Evolutionary conservation across 2,113 vertebrate species (phyloP), one percentile per base, ranked within the genome.

Genomic region (Microtus richardsoni): DNA sequence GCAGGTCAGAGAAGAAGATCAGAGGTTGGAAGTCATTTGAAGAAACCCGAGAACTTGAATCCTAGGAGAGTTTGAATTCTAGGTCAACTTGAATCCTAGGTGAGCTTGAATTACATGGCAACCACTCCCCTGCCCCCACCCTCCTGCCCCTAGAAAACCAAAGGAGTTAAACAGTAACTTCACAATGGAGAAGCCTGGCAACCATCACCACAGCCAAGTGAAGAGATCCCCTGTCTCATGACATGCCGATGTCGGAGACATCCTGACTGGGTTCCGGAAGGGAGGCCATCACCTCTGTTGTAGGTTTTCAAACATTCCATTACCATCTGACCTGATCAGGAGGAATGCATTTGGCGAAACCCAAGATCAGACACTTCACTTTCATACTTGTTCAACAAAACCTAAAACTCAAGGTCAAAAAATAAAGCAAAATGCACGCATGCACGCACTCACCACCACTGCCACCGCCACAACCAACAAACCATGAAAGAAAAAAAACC

Each of bases 201-300:
- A 66, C 83, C 0, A 17, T 10, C 22, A 89, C 60, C 49, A 17
- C 3, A 30, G 26, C 5, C 30, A 36, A 54, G 80, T 0, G 7
- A 62, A 0, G 24, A 88, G 24, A 90, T 62, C 30, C 9, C 49
- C 1, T 33, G 9, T 1, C 6, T 16, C 4, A 19, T 39, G 58
- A 12, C 0, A 2, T 19, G 54, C 39, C 24, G 39, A 60, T 44
- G 8, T 2, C 1, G 12, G 0, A 7, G 26, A 26, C 26, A n/a
- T n/a, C 36, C 19, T 70, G 36, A 44, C 0, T 7, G 17, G 4
- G 24, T 36, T 41, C 9, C 9, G 0, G 21, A 22, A 3, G 30
- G 49, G 10, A 9, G 47, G 0, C 1, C 26, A 62, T 2, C 8
- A 9, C 22, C 17, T 77, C 26, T 1, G 0, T 10, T 8, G 21